phyloP scores from a whole-genome alignment of 2,113 vertebrate genomes.

The Crotalus horridus region DNA sequence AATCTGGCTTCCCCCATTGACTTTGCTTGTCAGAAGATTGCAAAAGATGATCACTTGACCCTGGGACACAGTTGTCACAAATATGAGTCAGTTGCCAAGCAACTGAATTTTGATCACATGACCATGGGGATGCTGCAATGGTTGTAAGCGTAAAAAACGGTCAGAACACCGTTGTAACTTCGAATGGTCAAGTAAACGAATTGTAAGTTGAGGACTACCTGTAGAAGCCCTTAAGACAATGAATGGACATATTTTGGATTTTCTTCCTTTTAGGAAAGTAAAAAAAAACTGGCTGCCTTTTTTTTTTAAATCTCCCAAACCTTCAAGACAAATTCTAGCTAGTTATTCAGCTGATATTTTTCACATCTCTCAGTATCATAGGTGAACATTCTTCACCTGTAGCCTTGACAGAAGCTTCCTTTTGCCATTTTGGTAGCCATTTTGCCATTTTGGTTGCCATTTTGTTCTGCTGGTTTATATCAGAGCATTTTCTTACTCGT shows the following conservation, averaged over 20 bases:
- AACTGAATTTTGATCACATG: too few species aligned
- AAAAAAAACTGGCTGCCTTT: background rate
- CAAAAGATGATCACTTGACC: too few species aligned
- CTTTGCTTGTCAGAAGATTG: too few species aligned
- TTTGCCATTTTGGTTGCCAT: background rate
- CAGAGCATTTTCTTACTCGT: conserved; percentile 36
- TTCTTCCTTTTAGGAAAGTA: background rate
- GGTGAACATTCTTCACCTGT: conserved; percentile 24
- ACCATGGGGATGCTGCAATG: too few species aligned
- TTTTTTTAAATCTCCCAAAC: conserved; percentile 16
- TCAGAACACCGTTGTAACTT: too few species aligned
- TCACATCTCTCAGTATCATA: conserved; percentile 8
- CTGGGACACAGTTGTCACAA: too few species aligned
- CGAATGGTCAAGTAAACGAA: too few species aligned
- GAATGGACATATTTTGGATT: background rate
- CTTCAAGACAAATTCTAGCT: conserved; percentile 11
- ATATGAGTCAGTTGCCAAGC: too few species aligned
- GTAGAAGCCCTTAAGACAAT: background rate
- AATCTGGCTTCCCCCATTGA: too few species aligned
- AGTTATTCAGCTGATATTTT: background rate
- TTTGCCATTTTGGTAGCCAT: background rate
- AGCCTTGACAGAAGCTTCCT: background rate
- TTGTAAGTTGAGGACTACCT: too few species aligned
- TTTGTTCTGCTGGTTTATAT: conserved; percentile 33
- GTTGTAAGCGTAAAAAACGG: too few species aligned